phyloP scores from a whole-genome alignment of 2,797 vertebrate genomes.

The Orientallactaga sibirica region DNA sequence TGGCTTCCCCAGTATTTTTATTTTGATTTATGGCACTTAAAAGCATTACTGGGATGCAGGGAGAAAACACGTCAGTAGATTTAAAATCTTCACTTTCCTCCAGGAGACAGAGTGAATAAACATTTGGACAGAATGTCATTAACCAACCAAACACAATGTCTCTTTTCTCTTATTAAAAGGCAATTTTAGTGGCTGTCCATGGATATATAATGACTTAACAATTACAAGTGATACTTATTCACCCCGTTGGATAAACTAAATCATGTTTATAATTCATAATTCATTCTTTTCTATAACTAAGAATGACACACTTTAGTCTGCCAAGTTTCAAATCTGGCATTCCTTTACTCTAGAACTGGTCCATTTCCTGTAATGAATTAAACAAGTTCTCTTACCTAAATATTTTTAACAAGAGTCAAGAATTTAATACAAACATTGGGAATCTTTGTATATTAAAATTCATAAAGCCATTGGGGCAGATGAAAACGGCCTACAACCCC shows the following conservation, averaged over 20 bases:
- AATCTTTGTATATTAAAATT: slow-evolving; percentile 61
- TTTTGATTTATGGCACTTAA: slow-evolving; percentile 61
- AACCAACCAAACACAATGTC: slow-evolving; percentile 33
- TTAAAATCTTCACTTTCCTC: slow-evolving; percentile 59
- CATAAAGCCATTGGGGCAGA: not conserved
- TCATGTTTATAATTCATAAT: slow-evolving; percentile 64
- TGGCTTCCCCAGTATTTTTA: slow-evolving; percentile 50
- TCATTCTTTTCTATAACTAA: slow-evolving; percentile 46
- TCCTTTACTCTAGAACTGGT: slow-evolving; percentile 46
- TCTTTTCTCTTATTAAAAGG: slow-evolving; percentile 36
- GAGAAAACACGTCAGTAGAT: slow-evolving; percentile 50
- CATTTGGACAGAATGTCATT: slow-evolving; percentile 20
- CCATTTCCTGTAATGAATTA: slow-evolving; percentile 30
- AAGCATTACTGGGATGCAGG: slow-evolving; percentile 40
- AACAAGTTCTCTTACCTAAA: slow-evolving; percentile 51
- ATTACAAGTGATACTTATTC: slow-evolving; percentile 46
- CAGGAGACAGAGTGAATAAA: slow-evolving; percentile 44
- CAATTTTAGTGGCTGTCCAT: slow-evolving; percentile 17
- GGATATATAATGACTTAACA: slow-evolving; percentile 44
- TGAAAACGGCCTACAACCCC: not conserved
- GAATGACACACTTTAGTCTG: slow-evolving; percentile 19
- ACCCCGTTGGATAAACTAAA: slow-evolving; percentile 57
- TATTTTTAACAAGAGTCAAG: slow-evolving; percentile 41
- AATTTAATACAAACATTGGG: slow-evolving; percentile 60
- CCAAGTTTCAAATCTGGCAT: slow-evolving; percentile 49